Evolutionary conservation across 2,113 vertebrate species (phyloP).

Genomic region (Bos javanicus): DNA sequence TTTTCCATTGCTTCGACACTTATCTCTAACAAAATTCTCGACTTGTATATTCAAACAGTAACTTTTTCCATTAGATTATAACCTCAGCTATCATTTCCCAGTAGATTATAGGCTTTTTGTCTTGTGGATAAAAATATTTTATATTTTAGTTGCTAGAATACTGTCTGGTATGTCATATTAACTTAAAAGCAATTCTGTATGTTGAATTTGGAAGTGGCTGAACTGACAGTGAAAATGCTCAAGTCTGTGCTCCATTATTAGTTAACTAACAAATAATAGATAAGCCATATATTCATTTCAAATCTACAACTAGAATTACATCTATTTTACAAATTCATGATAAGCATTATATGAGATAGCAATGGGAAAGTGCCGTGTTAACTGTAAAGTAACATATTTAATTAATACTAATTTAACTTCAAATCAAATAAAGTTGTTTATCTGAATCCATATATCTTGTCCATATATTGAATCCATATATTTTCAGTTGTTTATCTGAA

Average conservation of each 20-base stretch:
- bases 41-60: background rate
- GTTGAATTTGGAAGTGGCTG: background rate
- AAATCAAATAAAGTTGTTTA: background rate
- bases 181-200: background rate
- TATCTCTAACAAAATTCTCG: background rate
- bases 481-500: background rate
- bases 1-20: accelerated
- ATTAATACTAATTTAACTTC: background rate
- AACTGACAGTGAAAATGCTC: background rate
- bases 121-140: background rate
- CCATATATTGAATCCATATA: background rate
- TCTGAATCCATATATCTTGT: background rate
- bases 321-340: background rate
- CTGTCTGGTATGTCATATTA: background rate
- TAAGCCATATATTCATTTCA: background rate
- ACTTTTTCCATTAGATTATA: background rate
- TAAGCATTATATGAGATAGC: background rate
- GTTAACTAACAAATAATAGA: background rate
- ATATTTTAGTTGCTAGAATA: background rate
- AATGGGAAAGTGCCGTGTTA: background rate
- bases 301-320: background rate
- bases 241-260: background rate
- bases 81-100: background rate
- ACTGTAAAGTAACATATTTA: background rate
- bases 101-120: background rate